A percentile compares a stretch with the other conserved stretches of the same genome.
Evolutionary conservation across 2,888 invertebrate species (phyloP).

Genomic region (Ormyrus thymus): DNA sequence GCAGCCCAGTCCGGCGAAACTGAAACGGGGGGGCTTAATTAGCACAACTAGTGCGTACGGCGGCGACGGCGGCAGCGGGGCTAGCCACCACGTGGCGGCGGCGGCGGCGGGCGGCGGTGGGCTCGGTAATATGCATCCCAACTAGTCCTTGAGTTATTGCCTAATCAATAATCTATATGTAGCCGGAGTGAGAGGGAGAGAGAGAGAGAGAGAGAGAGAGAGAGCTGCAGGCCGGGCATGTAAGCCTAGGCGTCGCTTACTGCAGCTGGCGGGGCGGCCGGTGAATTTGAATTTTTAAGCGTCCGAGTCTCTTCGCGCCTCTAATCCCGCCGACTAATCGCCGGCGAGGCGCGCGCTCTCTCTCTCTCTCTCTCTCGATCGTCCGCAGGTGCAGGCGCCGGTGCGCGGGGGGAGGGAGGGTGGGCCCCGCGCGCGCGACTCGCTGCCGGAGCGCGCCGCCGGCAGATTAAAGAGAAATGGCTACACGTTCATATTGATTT

Average conservation of each 20-base stretch:
- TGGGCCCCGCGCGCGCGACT: constrained; percentile 58
- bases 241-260: background rate
- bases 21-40: constrained; percentile 66
- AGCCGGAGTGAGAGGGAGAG: constrained; percentile 57
- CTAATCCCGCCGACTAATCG: too few relatives aligned
- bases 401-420: constrained; percentile 10
- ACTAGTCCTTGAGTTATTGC: constrained; percentile 75
- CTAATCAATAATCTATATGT: constrained; percentile 75
- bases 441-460: constrained; percentile 39
- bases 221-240: constrained; percentile 50
- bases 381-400: background rate
- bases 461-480: constrained; percentile 75
- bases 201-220: too few relatives aligned
- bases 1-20: constrained; percentile 2
- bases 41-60: constrained; percentile 70
- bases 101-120: constrained; percentile 19
- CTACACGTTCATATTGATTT: constrained; percentile 75
- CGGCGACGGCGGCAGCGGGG: background rate
- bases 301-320: too few relatives aligned
- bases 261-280: too few relatives aligned
- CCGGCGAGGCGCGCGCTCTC: too few relatives aligned
- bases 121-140: constrained; percentile 72
- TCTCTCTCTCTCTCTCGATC: too few relatives aligned
- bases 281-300: too few relatives aligned
- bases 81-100: background rate